Percentiles rank a stretch among this genome's conserved stretches.
Conservation (phyloP, 2,113 vertebrate genomes). For the Daphoenositta chrysoptera region DNA sequence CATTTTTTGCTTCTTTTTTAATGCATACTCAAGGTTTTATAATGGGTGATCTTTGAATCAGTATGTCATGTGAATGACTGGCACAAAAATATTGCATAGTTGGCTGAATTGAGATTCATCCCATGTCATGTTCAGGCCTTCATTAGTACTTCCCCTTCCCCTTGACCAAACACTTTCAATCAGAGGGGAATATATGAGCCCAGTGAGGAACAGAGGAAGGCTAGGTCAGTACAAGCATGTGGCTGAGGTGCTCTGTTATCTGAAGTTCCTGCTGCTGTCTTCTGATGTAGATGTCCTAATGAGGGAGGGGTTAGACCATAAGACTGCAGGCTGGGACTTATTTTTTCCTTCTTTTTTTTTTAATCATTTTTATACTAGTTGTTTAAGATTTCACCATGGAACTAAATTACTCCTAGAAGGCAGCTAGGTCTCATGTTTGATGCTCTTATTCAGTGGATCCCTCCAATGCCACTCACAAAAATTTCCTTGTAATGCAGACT, state of each 20-base stretch:
- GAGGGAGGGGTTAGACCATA: neutral
- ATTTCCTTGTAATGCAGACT: neutral
- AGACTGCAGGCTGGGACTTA: neutral
- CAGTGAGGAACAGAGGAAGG: neutral
- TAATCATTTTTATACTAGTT: neutral
- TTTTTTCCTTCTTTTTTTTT: neutral
- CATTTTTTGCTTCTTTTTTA: neutral
- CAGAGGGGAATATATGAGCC: neutral
- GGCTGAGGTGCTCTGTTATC: neutral
- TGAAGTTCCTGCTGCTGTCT: neutral
- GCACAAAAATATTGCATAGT: neutral
- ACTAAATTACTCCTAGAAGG: neutral
- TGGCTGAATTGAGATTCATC: neutral
- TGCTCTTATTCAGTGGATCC: neutral
- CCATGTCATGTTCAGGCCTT: neutral
- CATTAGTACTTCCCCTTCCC: neutral
- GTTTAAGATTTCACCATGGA: neutral
- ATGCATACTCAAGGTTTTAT: neutral
- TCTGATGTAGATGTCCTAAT: neutral
- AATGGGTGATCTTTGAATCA: neutral
- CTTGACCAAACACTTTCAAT: neutral
- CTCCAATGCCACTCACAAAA: neutral
- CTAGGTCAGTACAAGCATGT: neutral
- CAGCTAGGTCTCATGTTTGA: neutral
- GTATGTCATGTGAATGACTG: neutral